phyloP scores from a whole-genome alignment of 1,140 invertebrate species.

The Leptinotarsa lineolata region DNA sequence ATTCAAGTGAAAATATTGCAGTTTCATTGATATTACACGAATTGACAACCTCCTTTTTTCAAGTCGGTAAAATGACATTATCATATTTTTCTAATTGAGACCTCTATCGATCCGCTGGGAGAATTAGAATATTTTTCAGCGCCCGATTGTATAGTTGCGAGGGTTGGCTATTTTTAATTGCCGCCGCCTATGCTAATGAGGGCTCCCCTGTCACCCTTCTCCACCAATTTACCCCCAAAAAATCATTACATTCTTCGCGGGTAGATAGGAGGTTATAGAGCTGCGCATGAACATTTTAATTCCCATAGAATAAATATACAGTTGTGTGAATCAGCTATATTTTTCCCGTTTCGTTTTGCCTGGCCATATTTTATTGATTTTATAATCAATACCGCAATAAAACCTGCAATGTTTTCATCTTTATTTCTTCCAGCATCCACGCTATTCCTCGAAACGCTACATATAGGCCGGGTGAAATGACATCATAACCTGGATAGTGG shows the following conservation, averaged over 20 bases:
- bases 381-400: constrained; percentile 60
- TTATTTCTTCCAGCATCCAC: constrained; percentile 53
- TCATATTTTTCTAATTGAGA: constrained; percentile 6
- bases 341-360: constrained; percentile 53
- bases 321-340: constrained; percentile 54
- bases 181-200: constrained; percentile 51
- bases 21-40: too few relatives aligned
- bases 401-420: constrained; percentile 59
- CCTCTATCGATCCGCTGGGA: constrained; percentile 12
- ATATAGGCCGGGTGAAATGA: constrained; percentile 1
- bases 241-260: constrained; percentile 56
- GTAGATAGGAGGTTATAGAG: constrained; percentile 44
- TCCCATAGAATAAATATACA: constrained; percentile 51
- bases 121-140: constrained; percentile 22
- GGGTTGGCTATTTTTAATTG: constrained; percentile 33
- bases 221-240: constrained; percentile 49
- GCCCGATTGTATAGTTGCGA: constrained; percentile 11
- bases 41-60: too few relatives aligned
- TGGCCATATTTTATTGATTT: constrained; percentile 59
- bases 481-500: neutral
- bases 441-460: neutral
- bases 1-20: too few relatives aligned
- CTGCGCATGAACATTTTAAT: constrained; percentile 56
- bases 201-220: constrained; percentile 38
- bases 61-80: neutral